Conservation (phyloP, 2,888 invertebrate genomes). For the Scaptomyza polygonia region DNA sequence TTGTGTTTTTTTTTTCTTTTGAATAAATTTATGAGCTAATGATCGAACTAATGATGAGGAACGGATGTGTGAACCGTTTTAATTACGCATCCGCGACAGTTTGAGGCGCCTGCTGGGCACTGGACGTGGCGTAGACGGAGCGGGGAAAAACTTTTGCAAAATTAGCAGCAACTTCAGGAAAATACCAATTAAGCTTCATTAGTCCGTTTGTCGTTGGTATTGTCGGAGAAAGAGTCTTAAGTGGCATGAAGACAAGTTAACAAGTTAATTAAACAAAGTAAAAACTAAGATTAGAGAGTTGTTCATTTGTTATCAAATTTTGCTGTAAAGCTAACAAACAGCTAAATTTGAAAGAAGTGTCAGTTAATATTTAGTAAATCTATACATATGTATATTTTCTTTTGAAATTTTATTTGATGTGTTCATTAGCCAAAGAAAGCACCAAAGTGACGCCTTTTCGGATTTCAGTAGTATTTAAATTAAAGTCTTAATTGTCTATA, state of each 20-base stretch:
- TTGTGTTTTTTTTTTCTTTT: slow-evolving; percentile 7
- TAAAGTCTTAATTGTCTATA: no score
- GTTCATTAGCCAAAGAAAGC: no score
- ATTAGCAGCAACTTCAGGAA: slow-evolving; percentile 57
- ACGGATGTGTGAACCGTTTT: slow-evolving; percentile 65
- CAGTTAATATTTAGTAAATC: neutral
- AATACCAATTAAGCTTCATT: slow-evolving; percentile 70
- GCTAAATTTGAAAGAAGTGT: neutral
- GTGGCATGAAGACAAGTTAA: no score
- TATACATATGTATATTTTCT: no score
- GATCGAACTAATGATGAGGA: slow-evolving; percentile 53
- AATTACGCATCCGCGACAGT: slow-evolving; percentile 62
- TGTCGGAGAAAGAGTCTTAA: slow-evolving; percentile 44
- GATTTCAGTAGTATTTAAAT: no score
- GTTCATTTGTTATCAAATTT: slow-evolving; percentile 20
- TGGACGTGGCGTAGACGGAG: slow-evolving; percentile 18
- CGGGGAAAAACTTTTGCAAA: slow-evolving; percentile 14
- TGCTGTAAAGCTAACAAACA: slow-evolving; percentile 1
- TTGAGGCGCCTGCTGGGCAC: no score
- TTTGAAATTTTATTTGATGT: no score
- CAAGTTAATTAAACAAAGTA: slow-evolving; percentile 24
- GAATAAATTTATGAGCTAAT: slow-evolving; percentile 54
- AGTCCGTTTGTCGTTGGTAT: slow-evolving; percentile 55
- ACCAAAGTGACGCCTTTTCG: no score
- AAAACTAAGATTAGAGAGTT: slow-evolving; percentile 46